Evolutionary conservation across 2,113 vertebrate species (phyloP).

Genomic region (Theristicus caerulescens): DNA sequence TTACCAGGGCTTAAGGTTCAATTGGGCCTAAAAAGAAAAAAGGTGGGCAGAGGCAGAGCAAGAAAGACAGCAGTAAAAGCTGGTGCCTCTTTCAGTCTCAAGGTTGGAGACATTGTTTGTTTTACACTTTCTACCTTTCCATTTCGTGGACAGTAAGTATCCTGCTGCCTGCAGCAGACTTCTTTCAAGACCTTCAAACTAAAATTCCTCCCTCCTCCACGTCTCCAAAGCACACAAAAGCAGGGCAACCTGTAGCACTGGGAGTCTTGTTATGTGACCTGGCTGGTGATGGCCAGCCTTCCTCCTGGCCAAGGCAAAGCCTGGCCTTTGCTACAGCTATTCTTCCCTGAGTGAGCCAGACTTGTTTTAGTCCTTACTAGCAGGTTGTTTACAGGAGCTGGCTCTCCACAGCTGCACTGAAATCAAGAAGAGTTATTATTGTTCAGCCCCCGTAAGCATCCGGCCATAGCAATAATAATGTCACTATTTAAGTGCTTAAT

Average conservation of each 20-base stretch:
- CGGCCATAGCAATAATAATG: background rate
- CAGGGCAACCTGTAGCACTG: fast-evolving
- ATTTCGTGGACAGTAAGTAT: background rate
- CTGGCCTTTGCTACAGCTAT: background rate
- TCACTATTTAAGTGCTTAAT: background rate
- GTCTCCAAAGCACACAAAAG: background rate
- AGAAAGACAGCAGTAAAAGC: background rate
- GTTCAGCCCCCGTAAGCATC: background rate
- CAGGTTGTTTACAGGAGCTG: background rate
- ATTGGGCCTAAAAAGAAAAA: background rate
- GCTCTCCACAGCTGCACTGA: background rate
- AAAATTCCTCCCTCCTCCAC: background rate
- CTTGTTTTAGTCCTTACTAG: background rate
- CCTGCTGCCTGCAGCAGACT: background rate
- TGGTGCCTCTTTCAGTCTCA: background rate
- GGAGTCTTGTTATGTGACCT: background rate
- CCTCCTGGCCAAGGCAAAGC: background rate
- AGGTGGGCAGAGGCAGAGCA: background rate
- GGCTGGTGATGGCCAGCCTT: background rate
- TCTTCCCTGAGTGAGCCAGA: background rate
- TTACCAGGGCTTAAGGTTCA: background rate
- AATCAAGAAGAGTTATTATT: background rate
- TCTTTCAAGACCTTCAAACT: background rate
- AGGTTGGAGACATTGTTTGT: background rate
- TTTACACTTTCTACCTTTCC: background rate